These are phyloP conservation scores for Micromesistius poutassou DNA, from an alignment of 2,797 vertebrate genomes.

Conservation along the genomic window DNA sequence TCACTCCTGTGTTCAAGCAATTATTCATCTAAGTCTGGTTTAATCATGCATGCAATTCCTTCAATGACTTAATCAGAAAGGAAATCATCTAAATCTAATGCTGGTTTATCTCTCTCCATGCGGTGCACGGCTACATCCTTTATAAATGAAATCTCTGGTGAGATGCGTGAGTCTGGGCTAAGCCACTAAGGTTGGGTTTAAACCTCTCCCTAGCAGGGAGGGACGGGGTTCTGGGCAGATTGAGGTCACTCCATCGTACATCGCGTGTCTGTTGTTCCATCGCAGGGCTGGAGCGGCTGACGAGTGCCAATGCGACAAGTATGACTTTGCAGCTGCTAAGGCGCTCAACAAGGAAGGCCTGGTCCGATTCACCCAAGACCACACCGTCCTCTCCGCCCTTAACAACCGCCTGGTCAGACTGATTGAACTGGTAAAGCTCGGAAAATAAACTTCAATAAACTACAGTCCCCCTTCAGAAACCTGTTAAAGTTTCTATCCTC, in stretches of 20 bases:
- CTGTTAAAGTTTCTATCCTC: neutral
- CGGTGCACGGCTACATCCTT: neutral
- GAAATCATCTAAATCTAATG: neutral
- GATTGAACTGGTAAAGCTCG: conserved; percentile 70
- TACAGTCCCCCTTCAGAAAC: neutral
- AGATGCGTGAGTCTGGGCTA: neutral
- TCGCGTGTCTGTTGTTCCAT: conserved; percentile 19
- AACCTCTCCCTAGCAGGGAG: neutral
- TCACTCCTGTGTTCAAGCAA: neutral
- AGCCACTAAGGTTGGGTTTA: conserved; percentile 4
- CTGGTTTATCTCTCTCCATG: neutral
- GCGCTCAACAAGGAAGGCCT: conserved; percentile 61
- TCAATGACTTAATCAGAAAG: neutral
- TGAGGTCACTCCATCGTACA: neutral
- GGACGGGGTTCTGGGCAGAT: neutral
- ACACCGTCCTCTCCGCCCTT: conserved; percentile 63
- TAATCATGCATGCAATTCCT: neutral
- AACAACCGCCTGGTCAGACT: conserved; percentile 73
- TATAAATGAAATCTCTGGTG: neutral
- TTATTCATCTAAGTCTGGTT: neutral
- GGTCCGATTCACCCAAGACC: conserved; percentile 62
- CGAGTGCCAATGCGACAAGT: conserved; percentile 47
- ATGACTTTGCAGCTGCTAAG: conserved; percentile 67
- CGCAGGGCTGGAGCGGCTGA: conserved; percentile 49
- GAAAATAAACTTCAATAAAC: neutral